Conservation (phyloP, 2,797 vertebrate species). For the Protosalanx chinensis region DNA sequence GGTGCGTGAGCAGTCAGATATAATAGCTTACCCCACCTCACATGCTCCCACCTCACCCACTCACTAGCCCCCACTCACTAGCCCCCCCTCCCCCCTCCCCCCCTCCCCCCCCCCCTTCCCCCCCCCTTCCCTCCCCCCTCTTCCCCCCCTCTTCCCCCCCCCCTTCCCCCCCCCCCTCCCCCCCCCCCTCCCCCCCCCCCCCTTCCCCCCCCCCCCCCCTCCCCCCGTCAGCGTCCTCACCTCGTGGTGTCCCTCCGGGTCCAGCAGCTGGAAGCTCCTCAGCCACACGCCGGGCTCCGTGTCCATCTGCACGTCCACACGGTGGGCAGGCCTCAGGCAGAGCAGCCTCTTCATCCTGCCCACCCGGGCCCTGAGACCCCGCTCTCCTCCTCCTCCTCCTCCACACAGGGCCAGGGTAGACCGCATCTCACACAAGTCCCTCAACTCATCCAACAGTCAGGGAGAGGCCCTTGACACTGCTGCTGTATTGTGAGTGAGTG, state of each 20-base stretch:
- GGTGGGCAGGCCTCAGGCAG: constrained; percentile 39
- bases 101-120: too few relatives aligned
- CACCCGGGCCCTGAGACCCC: constrained; percentile 55
- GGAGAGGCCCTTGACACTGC: not conserved
- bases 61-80: too few relatives aligned
- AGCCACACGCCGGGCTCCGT: constrained; percentile 66
- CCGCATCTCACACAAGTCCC: constrained; percentile 53
- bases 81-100: not conserved
- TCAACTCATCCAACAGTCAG: not conserved
- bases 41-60: not conserved
- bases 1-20: too few relatives aligned
- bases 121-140: too few relatives aligned
- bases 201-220: not conserved
- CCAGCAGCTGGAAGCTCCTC: constrained; percentile 65
- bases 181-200: not conserved
- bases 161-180: not conserved
- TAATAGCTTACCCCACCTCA: not conserved
- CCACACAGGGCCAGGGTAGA: constrained; percentile 49
- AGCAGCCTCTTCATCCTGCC: constrained; percentile 64
- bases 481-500: not conserved
- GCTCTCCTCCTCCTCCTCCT: constrained; percentile 42
- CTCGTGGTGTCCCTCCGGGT: constrained; percentile 53
- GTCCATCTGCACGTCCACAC: constrained; percentile 52
- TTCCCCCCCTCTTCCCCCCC: too few relatives aligned
- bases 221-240: constrained; percentile 44